A percentile compares a stretch with the other conserved stretches of the same genome.
These are phyloP conservation scores for Drosophila imparisetae DNA, from an alignment of 2,888 invertebrate genomes.

Conservation along the genomic window DNA sequence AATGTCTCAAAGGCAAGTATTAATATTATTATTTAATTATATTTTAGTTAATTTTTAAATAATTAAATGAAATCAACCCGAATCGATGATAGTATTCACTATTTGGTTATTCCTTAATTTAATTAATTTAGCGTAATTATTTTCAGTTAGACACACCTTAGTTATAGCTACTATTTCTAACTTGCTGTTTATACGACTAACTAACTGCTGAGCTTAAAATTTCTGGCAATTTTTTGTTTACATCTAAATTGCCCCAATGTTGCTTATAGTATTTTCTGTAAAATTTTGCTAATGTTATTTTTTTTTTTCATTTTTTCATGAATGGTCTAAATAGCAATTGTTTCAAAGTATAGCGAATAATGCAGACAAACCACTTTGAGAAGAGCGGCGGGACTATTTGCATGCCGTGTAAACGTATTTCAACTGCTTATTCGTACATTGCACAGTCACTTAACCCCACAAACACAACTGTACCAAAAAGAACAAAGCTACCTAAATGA, in stretches of 20 bases:
- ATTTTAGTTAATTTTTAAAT: too few species aligned
- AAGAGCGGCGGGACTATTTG: constrained; percentile 11
- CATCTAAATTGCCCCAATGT: not conserved
- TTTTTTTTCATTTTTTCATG: not conserved
- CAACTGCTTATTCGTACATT: constrained; percentile 44
- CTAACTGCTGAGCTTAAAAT: too few species aligned
- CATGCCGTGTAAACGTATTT: constrained; percentile 34
- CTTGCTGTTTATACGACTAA: not conserved
- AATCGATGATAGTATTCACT: not conserved
- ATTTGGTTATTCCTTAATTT: not conserved
- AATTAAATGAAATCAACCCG: not conserved
- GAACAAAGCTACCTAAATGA: constrained; percentile 74
- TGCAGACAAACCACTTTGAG: not conserved
- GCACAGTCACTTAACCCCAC: constrained; percentile 63
- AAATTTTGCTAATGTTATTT: not conserved
- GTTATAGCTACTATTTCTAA: not conserved
- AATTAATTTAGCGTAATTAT: not conserved
- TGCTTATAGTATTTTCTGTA: not conserved
- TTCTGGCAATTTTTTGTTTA: not conserved
- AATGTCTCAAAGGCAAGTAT: not conserved
- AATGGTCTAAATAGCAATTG: not conserved
- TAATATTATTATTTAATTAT: not conserved
- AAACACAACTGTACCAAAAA: constrained; percentile 76
- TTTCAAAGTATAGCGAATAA: constrained; percentile 1
- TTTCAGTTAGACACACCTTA: not conserved